Base-by-base conservation (phyloP, 2,888 invertebrate genomes). In the Pimpla rufipes region DNA sequence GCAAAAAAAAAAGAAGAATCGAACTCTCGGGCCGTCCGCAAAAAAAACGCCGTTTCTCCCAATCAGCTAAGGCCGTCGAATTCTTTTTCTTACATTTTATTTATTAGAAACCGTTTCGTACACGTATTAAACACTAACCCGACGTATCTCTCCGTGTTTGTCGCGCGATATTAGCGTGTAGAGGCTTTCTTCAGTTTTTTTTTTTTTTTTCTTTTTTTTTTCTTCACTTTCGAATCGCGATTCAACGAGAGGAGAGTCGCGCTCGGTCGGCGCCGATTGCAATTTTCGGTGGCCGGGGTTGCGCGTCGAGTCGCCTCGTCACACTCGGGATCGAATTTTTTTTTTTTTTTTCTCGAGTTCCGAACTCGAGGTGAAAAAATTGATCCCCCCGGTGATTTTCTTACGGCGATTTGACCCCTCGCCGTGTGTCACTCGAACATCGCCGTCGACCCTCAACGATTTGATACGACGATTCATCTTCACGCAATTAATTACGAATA, bases 1-100 rank as follows among this genome's bases (percentile, higher is more conserved):
- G 29, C 29, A 35, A 6, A 13, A 23, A 37, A 29, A 55, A 66
- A 52, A 76, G 45, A 74, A 55, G 74, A 68, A 57, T 35, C 21
- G 2, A 35, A n/a, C 59, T 16, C 40, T 74, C 62, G 29, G 13
- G n/a, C n/a, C 57, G 21, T 42, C 16, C 29, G 57, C 50, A 68
- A 80, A 74, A 35, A 52, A 52, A 35, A 55, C 64, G 66, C 57
- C 81, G 59, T 62, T 50, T 45, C 62, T 62, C 78, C 81, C 81
- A 77, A 45, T 77, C 59, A 62, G 64, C 76, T 77, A 73, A 23
- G 77, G 76, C 77, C 81, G 67, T 77, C 71, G 73, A 78, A 18
- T 70, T 86, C 88, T 86, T 86, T 87, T 87, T 85, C 66, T 66
- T 37, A 64, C 29, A 64, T 76, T 64, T 57, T 66, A 45, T 67